These are phyloP conservation scores for Cephalopachus bancanus DNA, from an alignment of 2,797 vertebrate species.

Conservation along the genomic window DNA sequence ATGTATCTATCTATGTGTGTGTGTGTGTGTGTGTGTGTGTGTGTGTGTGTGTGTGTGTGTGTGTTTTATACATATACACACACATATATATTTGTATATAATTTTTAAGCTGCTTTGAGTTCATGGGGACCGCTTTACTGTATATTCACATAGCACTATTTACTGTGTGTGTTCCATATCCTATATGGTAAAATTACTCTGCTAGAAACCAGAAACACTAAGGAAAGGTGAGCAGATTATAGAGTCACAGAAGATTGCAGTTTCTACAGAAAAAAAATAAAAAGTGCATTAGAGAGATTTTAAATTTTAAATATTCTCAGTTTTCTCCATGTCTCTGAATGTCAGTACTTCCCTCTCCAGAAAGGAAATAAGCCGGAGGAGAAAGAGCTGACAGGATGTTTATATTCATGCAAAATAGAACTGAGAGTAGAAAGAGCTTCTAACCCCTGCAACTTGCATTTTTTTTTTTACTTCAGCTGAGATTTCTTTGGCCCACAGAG, in stretches of 20 bases:
- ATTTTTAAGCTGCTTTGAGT: background rate
- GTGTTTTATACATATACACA: too few relatives aligned
- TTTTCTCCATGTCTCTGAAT: background rate
- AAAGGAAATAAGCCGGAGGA: background rate
- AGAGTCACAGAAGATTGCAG: background rate
- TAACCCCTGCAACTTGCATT: background rate
- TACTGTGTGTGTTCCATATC: background rate
- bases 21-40: too few relatives aligned
- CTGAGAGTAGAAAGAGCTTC: background rate
- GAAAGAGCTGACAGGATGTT: background rate
- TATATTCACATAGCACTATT: background rate
- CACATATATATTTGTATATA: too few relatives aligned
- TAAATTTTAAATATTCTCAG: background rate
- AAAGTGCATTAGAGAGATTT: background rate
- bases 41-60: too few relatives aligned
- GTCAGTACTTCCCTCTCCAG: background rate
- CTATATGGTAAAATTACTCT: background rate
- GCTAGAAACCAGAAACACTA: background rate
- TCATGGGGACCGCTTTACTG: background rate
- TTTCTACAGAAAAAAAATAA: background rate
- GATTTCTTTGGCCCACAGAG: background rate
- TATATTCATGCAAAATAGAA: background rate
- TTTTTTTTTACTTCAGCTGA: background rate
- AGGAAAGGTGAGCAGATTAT: background rate
- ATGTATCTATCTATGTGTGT: too few relatives aligned